These are phyloP conservation scores for Drosophila barbarae DNA, from an alignment of 2,888 invertebrate genomes.

Conservation along the genomic window DNA sequence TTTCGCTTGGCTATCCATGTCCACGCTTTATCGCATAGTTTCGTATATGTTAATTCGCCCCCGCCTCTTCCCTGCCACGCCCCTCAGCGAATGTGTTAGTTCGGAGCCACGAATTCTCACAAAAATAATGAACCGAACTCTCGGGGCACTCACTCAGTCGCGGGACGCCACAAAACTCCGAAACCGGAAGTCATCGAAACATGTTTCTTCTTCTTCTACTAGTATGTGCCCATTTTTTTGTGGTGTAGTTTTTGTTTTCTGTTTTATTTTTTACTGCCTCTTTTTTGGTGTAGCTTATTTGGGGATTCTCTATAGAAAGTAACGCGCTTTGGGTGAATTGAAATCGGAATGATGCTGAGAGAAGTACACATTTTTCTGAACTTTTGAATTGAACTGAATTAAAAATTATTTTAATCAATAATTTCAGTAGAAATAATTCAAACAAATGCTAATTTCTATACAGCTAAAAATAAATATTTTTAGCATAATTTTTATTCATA, in stretches of 20 bases:
- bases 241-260: background rate
- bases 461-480: too few relatives aligned
- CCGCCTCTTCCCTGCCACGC: slow-evolving; percentile 4
- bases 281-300: slow-evolving; percentile 4
- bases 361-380: background rate
- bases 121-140: slow-evolving; percentile 31
- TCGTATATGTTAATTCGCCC: slow-evolving; percentile 62
- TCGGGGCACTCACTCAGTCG: background rate
- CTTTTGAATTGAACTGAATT: background rate
- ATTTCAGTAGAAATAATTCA: background rate
- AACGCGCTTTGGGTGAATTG: slow-evolving; percentile 10
- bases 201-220: slow-evolving; percentile 25
- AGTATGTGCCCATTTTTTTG: slow-evolving; percentile 7
- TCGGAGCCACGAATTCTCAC: slow-evolving; percentile 20
- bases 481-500: too few relatives aligned
- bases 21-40: slow-evolving; percentile 70
- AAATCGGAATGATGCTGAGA: slow-evolving; percentile 1
- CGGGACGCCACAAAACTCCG: slow-evolving; percentile 1
- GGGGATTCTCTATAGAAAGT: slow-evolving; percentile 34
- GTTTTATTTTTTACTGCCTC: background rate
- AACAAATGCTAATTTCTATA: too few relatives aligned
- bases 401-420: background rate
- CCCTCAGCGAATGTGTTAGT: slow-evolving; percentile 10
- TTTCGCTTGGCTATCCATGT: slow-evolving; percentile 52
- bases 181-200: slow-evolving; percentile 41